Conservation (phyloP, 1,140 invertebrate genomes). For the Formica exsecta region DNA sequence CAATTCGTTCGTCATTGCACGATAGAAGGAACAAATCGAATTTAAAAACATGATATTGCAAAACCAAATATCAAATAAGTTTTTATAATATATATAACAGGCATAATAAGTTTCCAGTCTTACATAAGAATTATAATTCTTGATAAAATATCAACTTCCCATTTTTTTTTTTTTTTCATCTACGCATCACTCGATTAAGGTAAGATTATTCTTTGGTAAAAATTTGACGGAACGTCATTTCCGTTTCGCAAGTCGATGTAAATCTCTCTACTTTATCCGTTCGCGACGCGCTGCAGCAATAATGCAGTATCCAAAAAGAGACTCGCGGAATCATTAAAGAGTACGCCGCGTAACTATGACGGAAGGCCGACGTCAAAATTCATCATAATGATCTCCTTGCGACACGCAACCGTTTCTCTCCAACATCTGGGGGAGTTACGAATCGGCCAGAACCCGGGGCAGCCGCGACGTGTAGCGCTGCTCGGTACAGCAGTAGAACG, state of each 20-base stretch:
- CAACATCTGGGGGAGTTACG: conserved; percentile 57
- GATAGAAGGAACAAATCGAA: not conserved
- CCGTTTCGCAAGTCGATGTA: not conserved
- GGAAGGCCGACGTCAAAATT: conserved; percentile 20
- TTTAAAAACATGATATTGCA: not conserved
- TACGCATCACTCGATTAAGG: too few relatives aligned
- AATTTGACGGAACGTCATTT: not conserved
- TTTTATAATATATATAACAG: too few relatives aligned
- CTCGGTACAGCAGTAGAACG: conserved; percentile 68
- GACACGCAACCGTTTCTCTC: conserved; percentile 30
- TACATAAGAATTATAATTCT: conserved; percentile 4
- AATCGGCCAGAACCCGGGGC: conserved; percentile 63
- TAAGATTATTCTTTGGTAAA: too few relatives aligned
- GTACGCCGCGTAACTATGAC: not conserved
- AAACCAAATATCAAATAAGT: not conserved
- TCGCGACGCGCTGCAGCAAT: not conserved
- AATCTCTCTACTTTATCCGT: not conserved
- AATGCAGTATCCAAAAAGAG: conserved; percentile 14
- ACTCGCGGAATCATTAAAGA: conserved; percentile 38
- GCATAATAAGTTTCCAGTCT: not conserved
- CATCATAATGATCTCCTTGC: conserved; percentile 49
- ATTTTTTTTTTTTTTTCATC: too few relatives aligned
- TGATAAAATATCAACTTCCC: not conserved
- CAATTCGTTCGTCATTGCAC: conserved; percentile 26
- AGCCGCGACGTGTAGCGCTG: conserved; percentile 59